These are phyloP conservation scores for Cephus pygmeus DNA, from an alignment of 2,888 invertebrate species.

Conservation along the genomic window DNA sequence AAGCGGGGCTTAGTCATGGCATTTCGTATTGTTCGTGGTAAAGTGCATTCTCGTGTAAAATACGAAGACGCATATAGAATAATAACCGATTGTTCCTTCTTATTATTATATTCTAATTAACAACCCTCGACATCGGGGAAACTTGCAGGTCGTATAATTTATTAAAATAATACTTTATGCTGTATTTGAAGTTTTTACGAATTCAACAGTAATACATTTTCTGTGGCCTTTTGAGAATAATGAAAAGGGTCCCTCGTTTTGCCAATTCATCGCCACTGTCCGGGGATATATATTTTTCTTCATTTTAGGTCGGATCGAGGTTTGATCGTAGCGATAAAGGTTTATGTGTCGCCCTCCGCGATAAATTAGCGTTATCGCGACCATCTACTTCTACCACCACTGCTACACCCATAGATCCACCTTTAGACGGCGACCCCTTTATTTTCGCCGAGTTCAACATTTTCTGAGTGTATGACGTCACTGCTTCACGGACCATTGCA, in stretches of 20 bases:
- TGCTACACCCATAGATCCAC: neutral
- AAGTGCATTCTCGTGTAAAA: conserved; percentile 20
- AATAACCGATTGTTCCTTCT: neutral
- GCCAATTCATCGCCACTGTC: neutral
- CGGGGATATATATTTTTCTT: neutral
- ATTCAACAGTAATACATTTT: neutral
- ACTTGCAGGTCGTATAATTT: neutral
- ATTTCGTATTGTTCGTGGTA: conserved; percentile 11
- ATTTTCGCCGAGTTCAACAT: conserved; percentile 21
- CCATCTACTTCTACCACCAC: conserved; percentile 6
- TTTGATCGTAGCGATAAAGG: conserved; percentile 3
- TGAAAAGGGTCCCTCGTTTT: neutral
- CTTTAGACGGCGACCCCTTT: conserved; percentile 8
- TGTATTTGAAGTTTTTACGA: neutral
- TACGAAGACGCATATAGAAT: neutral
- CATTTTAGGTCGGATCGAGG: neutral
- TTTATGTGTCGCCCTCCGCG: conserved; percentile 2
- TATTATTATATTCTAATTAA: neutral
- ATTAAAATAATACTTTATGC: neutral
- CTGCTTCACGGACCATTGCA: conserved; percentile 27
- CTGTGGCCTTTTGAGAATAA: neutral
- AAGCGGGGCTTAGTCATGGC: conserved; percentile 23
- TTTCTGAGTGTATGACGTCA: conserved; percentile 26
- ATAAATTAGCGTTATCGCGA: conserved; percentile 17
- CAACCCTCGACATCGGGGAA: neutral